Percentiles rank a stretch among this genome's conserved stretches.
These are phyloP conservation scores for Brachionus koreanus DNA, from an alignment of 1,140 invertebrate species.

Conservation along the genomic window DNA sequence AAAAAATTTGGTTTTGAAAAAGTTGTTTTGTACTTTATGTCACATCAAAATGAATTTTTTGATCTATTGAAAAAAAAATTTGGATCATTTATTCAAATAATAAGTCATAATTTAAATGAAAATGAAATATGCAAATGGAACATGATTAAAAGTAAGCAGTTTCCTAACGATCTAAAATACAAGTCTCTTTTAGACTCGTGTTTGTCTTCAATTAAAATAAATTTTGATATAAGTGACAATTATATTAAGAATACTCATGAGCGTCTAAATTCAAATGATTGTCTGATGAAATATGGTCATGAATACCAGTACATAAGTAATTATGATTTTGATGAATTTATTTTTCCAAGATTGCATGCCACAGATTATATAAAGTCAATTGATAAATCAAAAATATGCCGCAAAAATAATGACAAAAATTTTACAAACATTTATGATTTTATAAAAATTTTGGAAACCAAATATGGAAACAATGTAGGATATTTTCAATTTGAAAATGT, in stretches of 20 bases:
- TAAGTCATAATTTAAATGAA: neutral
- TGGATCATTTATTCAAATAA: neutral
- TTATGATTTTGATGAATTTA: no score
- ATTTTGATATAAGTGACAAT: neutral
- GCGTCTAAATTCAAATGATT: neutral
- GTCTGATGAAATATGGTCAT: neutral
- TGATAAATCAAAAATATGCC: neutral
- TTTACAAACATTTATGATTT: neutral
- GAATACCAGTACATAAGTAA: neutral
- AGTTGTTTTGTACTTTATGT: neutral
- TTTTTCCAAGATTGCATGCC: neutral
- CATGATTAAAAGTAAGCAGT: neutral
- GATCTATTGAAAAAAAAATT: neutral
- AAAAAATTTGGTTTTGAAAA: no score
- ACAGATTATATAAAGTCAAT: neutral
- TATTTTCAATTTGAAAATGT: constrained; percentile 34
- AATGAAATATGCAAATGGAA: neutral
- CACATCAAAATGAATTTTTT: neutral
- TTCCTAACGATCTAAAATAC: neutral
- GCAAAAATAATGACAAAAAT: neutral
- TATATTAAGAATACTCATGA: neutral
- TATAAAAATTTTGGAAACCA: neutral
- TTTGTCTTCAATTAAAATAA: neutral
- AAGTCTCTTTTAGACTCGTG: neutral
- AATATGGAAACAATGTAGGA: neutral